These are phyloP conservation scores for Gnatocerus cornutus DNA, from an alignment of 2,888 invertebrate species.

Conservation along the genomic window DNA sequence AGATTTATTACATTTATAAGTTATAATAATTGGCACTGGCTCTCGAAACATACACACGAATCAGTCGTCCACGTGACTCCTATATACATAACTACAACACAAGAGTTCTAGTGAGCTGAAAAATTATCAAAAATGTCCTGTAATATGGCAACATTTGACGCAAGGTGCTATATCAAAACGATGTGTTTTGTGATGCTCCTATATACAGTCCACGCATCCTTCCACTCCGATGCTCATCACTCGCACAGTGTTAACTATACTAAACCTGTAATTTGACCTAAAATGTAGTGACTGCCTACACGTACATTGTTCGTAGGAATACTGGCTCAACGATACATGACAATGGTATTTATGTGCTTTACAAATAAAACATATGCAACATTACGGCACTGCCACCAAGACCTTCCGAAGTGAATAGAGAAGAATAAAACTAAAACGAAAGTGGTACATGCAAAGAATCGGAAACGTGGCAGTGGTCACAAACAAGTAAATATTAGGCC, in stretches of 20 bases:
- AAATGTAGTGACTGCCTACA: slow-evolving; percentile 69
- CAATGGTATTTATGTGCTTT: slow-evolving; percentile 61
- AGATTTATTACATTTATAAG: slow-evolving; percentile 69
- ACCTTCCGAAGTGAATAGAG: slow-evolving; percentile 45
- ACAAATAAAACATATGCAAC: slow-evolving; percentile 61
- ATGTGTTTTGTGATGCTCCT: slow-evolving; percentile 61
- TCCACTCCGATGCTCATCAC: slow-evolving; percentile 42
- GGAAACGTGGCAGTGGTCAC: slow-evolving; percentile 57
- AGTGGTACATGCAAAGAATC: slow-evolving; percentile 44
- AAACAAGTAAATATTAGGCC: slow-evolving; percentile 49
- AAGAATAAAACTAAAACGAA: slow-evolving; percentile 28
- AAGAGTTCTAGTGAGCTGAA: slow-evolving; percentile 62
- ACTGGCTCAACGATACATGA: slow-evolving; percentile 67
- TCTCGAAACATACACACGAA: slow-evolving; percentile 57
- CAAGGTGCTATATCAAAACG: slow-evolving; percentile 66
- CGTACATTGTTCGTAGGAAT: slow-evolving; percentile 67
- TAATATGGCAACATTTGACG: slow-evolving; percentile 63
- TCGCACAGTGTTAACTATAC: slow-evolving; percentile 61
- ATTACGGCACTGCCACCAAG: slow-evolving; percentile 54
- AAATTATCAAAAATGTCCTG: slow-evolving; percentile 53
- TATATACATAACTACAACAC: slow-evolving; percentile 69
- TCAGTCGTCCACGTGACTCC: slow-evolving; percentile 54
- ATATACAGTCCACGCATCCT: slow-evolving; percentile 50
- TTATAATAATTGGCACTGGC: slow-evolving; percentile 72
- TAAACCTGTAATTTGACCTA: slow-evolving; percentile 69